Percentiles rank a stretch among this genome's conserved stretches.
Evolutionary conservation across 2,888 invertebrate species (phyloP).

Genomic region (Criorhina ranunculi): DNA sequence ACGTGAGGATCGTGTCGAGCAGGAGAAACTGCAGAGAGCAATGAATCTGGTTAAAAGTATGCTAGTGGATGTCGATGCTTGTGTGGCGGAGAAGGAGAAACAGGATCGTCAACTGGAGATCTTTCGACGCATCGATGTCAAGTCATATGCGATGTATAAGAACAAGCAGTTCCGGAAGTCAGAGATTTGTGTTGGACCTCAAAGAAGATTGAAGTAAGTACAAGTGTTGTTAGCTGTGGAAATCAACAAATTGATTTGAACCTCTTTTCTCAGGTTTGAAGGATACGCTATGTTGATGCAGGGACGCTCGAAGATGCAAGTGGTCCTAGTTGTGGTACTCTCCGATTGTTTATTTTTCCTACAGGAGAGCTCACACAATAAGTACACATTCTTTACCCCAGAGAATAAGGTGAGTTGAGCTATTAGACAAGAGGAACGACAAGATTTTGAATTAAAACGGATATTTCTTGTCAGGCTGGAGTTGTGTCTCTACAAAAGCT

Average conservation of each 20-base stretch:
- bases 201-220: constrained; percentile 90
- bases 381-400: constrained; percentile 96
- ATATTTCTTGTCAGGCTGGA: constrained; percentile 88
- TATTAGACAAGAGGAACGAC: too few relatives aligned
- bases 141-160: constrained; percentile 93
- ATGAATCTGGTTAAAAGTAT: constrained; percentile 94
- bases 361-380: constrained; percentile 94
- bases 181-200: constrained; percentile 93
- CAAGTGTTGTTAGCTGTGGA: background rate
- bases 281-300: constrained; percentile 95
- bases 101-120: constrained; percentile 96
- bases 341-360: constrained; percentile 97
- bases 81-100: constrained; percentile 96
- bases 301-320: constrained; percentile 95
- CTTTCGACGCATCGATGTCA: constrained; percentile 95
- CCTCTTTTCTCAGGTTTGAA: constrained; percentile 87
- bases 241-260: constrained; percentile 3
- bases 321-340: constrained; percentile 94
- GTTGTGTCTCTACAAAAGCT: constrained; percentile 96
- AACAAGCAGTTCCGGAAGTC: constrained; percentile 97
- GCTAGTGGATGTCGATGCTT: constrained; percentile 94
- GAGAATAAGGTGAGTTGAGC: constrained; percentile 92
- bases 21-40: constrained; percentile 91
- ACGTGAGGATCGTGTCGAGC: constrained; percentile 91
- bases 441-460: background rate